Base-by-base conservation (phyloP, 2,113 vertebrate species). In the Tetrax tetrax region DNA sequence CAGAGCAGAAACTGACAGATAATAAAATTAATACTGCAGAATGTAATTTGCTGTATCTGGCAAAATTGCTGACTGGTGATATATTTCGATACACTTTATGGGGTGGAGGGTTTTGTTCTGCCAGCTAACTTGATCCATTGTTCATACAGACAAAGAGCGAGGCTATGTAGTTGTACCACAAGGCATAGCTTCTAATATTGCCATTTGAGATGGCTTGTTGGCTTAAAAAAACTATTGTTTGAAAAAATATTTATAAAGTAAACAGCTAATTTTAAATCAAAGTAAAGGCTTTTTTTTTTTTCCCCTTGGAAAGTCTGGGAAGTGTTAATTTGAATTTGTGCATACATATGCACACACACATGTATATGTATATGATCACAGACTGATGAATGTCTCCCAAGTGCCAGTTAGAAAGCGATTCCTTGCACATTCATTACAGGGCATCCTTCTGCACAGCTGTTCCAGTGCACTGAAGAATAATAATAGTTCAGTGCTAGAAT, bases 381-480 rank as follows among this genome's bases (percentile, higher is more conserved):
- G 83, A 47, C 77, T 92, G 95, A 93, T 87, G 89, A 83, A 83
- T 38, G 63, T 89, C 53, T 96, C 89, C 95, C 91, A 31, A 48
- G 94, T 93, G 94, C 61, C 70, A 54, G 82, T 95, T 96, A 85
- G 66, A 92, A 96, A 93, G 66, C 2, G 2, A 85, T 95, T 93
- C 78, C 56, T 90, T 70, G 43, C 43, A 63, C 76, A 69, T 91
- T 87, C 45, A 56, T 93, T 79, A 29, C n/a, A 47, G 68, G 50
- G 33, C 37, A 70, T 66, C 91, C 57, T 59, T 66, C 68, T 82
- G 57, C 79, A 86, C 95, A 90, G 89, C 90, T 84, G 63, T 63
- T 84, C 61, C 63, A 45, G 60, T 59, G 88, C 87, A 71, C 45
- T 88, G 53, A 57, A 54, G 33, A 84, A 37, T 65, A 90, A 37